Evolutionary conservation across 1,140 invertebrate species (phyloP).

Genomic region (Megalonaias nervosa): DNA sequence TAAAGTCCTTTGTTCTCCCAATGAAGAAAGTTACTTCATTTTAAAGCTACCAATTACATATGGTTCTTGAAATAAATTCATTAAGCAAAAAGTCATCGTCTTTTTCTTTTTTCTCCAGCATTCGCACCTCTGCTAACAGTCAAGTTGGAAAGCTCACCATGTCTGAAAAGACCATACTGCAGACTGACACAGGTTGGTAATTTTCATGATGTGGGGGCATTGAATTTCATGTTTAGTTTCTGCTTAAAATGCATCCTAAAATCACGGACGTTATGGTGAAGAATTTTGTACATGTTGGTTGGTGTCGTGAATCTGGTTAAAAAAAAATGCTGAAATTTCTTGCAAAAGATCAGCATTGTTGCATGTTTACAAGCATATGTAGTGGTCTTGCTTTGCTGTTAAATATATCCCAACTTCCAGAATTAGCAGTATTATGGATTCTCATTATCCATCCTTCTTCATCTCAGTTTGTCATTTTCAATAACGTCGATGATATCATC

Average conservation of each 20-base stretch:
- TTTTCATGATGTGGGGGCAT: too few relatives aligned
- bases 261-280: too few relatives aligned
- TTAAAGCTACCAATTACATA: not conserved
- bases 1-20: too few relatives aligned
- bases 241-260: too few relatives aligned
- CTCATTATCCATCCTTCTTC: too few relatives aligned
- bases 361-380: not conserved
- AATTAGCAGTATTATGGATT: too few relatives aligned
- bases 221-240: too few relatives aligned
- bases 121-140: conserved; percentile 72
- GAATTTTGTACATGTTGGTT: not conserved
- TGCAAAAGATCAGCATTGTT: not conserved
- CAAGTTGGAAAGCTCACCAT: conserved; percentile 73
- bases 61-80: not conserved
- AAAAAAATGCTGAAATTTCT: not conserved
- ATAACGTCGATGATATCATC: too few relatives aligned
- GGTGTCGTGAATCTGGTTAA: not conserved
- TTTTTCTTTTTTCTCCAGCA: conserved; percentile 51
- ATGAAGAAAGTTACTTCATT: not conserved
- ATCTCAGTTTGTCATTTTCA: too few relatives aligned
- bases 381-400: not conserved
- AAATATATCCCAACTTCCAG: too few relatives aligned
- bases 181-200: conserved; percentile 61
- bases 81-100: not conserved
- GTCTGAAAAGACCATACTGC: conserved; percentile 66